Conservation (phyloP, 92 coral and sea anemone genomes). For the Porites lobata region DNA sequence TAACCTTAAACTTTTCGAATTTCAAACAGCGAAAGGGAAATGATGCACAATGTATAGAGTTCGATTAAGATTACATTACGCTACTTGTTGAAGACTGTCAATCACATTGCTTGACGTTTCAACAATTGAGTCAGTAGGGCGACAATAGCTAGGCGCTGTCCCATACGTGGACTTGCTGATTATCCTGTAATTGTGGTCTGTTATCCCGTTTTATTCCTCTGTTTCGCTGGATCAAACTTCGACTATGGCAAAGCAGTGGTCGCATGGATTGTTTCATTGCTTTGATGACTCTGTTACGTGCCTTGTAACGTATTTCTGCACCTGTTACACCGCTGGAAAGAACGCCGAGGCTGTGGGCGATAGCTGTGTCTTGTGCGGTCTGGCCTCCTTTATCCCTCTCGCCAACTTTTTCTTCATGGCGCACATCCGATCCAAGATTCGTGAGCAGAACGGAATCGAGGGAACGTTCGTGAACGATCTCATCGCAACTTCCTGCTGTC, state of each 20-base stretch:
- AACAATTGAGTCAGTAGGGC: neutral
- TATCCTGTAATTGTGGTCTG: neutral
- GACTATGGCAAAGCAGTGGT: slow-evolving; percentile 81
- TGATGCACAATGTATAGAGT: no score
- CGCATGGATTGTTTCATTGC: slow-evolving; percentile 93
- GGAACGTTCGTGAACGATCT: slow-evolving; percentile 86
- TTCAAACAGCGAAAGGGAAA: no score
- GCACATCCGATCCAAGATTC: slow-evolving; percentile 92
- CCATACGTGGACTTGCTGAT: neutral
- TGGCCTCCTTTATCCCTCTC: slow-evolving; percentile 83
- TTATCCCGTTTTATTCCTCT: neutral
- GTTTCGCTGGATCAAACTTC: neutral
- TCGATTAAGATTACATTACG: neutral
- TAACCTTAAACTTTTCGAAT: no score
- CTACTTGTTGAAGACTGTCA: neutral
- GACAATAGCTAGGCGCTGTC: slow-evolving; percentile 21
- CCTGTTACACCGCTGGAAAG: slow-evolving; percentile 94
- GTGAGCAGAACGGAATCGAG: slow-evolving; percentile 90
- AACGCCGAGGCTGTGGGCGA: slow-evolving; percentile 99
- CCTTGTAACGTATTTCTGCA: slow-evolving; percentile 78
- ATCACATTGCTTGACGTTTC: neutral
- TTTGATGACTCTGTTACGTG: slow-evolving; percentile 93
- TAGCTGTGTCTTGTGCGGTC: slow-evolving; percentile 88
- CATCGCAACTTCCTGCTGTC: slow-evolving; percentile 81
- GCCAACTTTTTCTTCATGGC: slow-evolving; percentile 85